Evolutionary conservation across 2,888 invertebrate genomes (phyloP), one percentile per base, ranked within the genome.

Genomic region (Mythimna albipuncta): DNA sequence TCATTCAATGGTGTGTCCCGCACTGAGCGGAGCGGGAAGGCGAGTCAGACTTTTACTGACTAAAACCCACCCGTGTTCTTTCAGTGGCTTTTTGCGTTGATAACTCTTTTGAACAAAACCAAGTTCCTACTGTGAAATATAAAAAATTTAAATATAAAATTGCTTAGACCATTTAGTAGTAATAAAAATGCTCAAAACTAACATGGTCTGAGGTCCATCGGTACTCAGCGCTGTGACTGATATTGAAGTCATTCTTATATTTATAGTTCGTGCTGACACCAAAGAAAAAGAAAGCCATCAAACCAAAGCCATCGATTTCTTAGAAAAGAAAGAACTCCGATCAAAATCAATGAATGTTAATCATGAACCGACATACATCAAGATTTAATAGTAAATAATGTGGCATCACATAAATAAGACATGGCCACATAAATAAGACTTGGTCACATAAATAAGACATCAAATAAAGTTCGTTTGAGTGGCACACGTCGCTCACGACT

Each of bases 381-480:
- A 78, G 57, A 57, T 77, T 74, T 77, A 81, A 84, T 79, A 78
- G 87, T 79, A 65, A 83, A 86, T 83, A 84, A 80, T 72, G 71
- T 75, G 71, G 64, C 61, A 9, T 61, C 70, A 54, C 70, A 71
- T 80, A 89, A 91, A 91, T 89, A 89, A 90, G 89, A 89, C 64
- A 38, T 82, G 86, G 85, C 7, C 65, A 54, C 75, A 75, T 84
- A 90, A 92, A 91, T 89, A 89, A 91, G 89, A 89, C 66, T 32
- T 83, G 86, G 85, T 19, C 69, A 77, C 75, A 71, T 79, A 90
- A 92, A 90, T 89, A 90, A 91, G 91, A 91, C 89, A 88, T 90
- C 88, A 85, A 85, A 81, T 86, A 83, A 87, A 88, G 81, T 70
- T 69, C 26, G 69, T 69, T 80, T 85, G 87, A 89, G 88, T 85